Evolutionary conservation across 2,797 vertebrate species (phyloP).

Genomic region (Danio choprae): DNA sequence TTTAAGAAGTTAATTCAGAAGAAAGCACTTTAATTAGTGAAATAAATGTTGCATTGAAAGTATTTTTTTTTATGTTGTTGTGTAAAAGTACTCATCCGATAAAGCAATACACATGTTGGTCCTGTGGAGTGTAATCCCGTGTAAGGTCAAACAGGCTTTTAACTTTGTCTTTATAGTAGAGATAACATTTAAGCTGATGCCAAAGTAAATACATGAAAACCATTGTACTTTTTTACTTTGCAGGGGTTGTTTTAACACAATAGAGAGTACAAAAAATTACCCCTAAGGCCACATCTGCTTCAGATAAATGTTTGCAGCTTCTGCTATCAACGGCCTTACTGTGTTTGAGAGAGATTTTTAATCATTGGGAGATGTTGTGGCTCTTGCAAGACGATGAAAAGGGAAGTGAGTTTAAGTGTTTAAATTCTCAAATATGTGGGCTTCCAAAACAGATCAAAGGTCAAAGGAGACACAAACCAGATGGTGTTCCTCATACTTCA

Average conservation of each 20-base stretch:
- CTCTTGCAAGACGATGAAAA: conserved; percentile 53
- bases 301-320: conserved; percentile 51
- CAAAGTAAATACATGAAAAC: conserved; percentile 1
- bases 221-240: conserved; percentile 3
- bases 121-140: neutral
- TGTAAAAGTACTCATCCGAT: neutral
- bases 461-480: conserved; percentile 63
- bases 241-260: conserved; percentile 33
- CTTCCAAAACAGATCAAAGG: conserved; percentile 55
- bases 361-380: conserved; percentile 39
- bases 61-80: neutral
- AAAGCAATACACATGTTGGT: conserved; percentile 7
- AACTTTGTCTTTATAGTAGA: conserved; percentile 2
- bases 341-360: conserved; percentile 20
- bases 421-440: conserved; percentile 41
- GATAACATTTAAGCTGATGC: neutral
- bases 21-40: neutral
- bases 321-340: conserved; percentile 21
- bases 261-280: conserved; percentile 39
- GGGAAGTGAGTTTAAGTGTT: conserved; percentile 59
- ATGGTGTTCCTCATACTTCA: conserved; percentile 57
- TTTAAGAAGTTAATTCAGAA: neutral
- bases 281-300: conserved; percentile 42
- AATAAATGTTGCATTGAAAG: conserved; percentile 1
- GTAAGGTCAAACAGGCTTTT: conserved; percentile 6